Evolutionary conservation across 2,797 vertebrate species (phyloP), one percentile per base, ranked within the genome.

Genomic region (Carapus acus): DNA sequence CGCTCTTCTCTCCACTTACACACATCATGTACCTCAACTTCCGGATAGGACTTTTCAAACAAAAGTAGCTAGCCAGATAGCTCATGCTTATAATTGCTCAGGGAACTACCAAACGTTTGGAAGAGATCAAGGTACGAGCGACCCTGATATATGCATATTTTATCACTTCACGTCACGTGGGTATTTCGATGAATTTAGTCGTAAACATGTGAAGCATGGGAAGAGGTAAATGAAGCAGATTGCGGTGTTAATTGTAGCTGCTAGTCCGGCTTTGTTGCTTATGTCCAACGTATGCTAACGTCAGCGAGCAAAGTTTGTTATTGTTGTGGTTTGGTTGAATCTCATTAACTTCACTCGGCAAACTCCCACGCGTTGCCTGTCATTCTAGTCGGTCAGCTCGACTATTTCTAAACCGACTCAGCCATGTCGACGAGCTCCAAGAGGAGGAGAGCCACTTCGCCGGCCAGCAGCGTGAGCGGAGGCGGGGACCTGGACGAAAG

Each of bases 361-460:
- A 27, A 27, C 24, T 27, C 24, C 24, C 31, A 7, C 2, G 20
- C 6, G 11, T 1, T 7, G 2, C 3, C 2, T 17, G n/a, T 21
- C 20, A 19, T 1, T 34, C 16, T 54, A 78, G 73, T 63, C 69
- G 58, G 66, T 54, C 50, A 63, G 71, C 70, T 80, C 71, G 74
- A 54, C 61, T 56, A 66, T 51, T 64, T 47, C 70, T 39, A 38
- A 65, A 63, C 14, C 49, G n/a, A 62, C 34, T 36, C 48, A 64
- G 51, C 67, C 18, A 78, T 81, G 91, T 91, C 91, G 66, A 90
- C 93, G 88, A 93, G 89, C 86, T 92, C 93, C 73, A 98, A 99
- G 85, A 89, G 96, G 81, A 91, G 94, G 85, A 90, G 96, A 87
- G 91, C 95, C 43, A 96, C 94, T 22, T 99, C 96, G 20, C 94